phyloP scores from a whole-genome alignment of 2,888 invertebrate species.

The Cryptocephalus primarius region DNA sequence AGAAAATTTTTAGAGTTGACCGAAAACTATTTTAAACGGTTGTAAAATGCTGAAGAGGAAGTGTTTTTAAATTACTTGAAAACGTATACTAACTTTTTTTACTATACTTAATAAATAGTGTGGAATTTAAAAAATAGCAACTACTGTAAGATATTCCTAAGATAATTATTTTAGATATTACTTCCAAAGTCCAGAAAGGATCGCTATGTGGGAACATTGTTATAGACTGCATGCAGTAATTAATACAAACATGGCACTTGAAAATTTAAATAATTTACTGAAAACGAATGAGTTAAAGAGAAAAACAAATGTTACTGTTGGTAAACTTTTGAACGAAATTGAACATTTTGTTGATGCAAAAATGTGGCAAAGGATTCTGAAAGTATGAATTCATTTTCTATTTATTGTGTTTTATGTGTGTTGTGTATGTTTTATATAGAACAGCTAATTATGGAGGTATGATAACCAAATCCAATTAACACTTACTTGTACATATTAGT shows the following conservation, averaged over 20 bases:
- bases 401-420: neutral
- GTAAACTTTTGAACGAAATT: constrained; percentile 3
- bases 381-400: neutral
- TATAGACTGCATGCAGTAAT: constrained; percentile 8
- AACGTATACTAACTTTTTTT: neutral
- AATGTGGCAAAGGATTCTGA: constrained; percentile 6
- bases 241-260: constrained; percentile 11
- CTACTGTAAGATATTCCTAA: neutral
- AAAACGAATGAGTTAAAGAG: constrained; percentile 6
- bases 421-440: too few species aligned
- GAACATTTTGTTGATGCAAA: constrained; percentile 6
- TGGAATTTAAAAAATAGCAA: neutral
- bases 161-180: constrained; percentile 10
- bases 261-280: constrained; percentile 11
- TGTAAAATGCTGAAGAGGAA: constrained; percentile 1
- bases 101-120: neutral
- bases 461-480: too few species aligned
- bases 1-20: constrained; percentile 8
- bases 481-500: too few species aligned
- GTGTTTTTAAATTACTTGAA: neutral
- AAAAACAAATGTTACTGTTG: constrained; percentile 3
- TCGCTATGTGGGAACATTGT: constrained; percentile 11
- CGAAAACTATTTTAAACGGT: constrained; percentile 3
- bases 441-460: too few species aligned
- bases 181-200: constrained; percentile 9